These are phyloP conservation scores for Xestia ashworthii DNA, from an alignment of 2,888 invertebrate genomes.

Conservation along the genomic window DNA sequence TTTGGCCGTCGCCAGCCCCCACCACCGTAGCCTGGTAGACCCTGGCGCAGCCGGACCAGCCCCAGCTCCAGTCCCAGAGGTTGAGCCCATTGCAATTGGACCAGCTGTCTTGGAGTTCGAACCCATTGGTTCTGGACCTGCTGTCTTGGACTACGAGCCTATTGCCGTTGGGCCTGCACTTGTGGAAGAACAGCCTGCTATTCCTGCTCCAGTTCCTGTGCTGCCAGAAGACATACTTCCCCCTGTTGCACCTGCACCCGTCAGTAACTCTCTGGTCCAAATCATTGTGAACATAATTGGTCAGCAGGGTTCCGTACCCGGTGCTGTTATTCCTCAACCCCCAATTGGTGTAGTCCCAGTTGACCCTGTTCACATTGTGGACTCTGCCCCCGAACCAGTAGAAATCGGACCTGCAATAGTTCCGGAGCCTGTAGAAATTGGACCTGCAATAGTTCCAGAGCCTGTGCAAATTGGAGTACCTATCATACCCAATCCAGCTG, in stretches of 20 bases:
- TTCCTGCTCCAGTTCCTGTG: constrained; percentile 38
- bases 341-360: constrained; percentile 27
- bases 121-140: constrained; percentile 4
- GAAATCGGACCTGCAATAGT: constrained; percentile 34
- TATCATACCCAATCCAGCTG: constrained; percentile 54
- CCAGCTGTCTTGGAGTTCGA: constrained; percentile 23
- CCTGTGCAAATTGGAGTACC: constrained; percentile 45
- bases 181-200: constrained; percentile 26
- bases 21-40: constrained; percentile 58
- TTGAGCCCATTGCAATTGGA: constrained; percentile 20
- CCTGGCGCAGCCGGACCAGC: constrained; percentile 58
- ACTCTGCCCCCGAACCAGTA: constrained; percentile 52
- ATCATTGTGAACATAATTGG: constrained; percentile 74
- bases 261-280: constrained; percentile 65
- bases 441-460: constrained; percentile 22
- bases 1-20: constrained; percentile 71
- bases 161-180: constrained; percentile 54
- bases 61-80: constrained; percentile 36
- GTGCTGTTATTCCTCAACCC: constrained; percentile 42
- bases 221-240: constrained; percentile 12
- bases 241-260: constrained; percentile 34
- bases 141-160: constrained; percentile 37
- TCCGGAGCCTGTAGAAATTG: constrained; percentile 35
- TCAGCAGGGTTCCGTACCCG: constrained; percentile 48
- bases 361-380: constrained; percentile 46